Percentiles rank a stretch among this genome's conserved stretches.
Evolutionary conservation across 35 echinoderm and acorn worm species (phyloP).

Genomic region (Ophioderma brevispina): DNA sequence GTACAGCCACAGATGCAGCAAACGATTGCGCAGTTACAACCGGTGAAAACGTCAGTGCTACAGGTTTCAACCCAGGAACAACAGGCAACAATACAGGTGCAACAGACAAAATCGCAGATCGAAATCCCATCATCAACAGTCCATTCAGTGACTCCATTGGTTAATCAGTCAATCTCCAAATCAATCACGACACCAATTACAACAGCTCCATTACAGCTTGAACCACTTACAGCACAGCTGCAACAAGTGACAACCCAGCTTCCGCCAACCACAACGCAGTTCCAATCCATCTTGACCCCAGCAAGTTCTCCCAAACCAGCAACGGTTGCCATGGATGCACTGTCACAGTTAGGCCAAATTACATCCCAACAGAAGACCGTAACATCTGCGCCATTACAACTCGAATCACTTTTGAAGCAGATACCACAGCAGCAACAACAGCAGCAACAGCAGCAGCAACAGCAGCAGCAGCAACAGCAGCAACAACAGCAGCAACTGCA

Average conservation of each 20-base stretch:
- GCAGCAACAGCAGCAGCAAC: background rate
- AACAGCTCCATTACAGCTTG: background rate
- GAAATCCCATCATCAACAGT: no score
- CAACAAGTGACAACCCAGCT: background rate
- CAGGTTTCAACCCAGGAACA: no score
- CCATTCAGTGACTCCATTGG: no score
- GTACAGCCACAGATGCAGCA: background rate
- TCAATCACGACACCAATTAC: background rate
- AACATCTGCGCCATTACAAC: background rate
- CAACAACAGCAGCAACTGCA: background rate
- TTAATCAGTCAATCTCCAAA: no score
- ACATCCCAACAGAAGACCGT: background rate
- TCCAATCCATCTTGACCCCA: background rate
- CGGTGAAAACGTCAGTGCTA: background rate
- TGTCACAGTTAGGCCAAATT: background rate
- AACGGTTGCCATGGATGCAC: background rate
- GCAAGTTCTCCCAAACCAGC: background rate
- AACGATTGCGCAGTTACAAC: background rate
- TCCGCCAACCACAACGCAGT: background rate
- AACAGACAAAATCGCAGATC: no score
- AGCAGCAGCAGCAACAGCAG: background rate
- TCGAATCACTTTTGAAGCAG: background rate
- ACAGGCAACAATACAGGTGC: no score
- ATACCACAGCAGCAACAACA: background rate
- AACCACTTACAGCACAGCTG: no score